Conservation (phyloP, 2,888 invertebrate species). For the Tortrix viridana region DNA sequence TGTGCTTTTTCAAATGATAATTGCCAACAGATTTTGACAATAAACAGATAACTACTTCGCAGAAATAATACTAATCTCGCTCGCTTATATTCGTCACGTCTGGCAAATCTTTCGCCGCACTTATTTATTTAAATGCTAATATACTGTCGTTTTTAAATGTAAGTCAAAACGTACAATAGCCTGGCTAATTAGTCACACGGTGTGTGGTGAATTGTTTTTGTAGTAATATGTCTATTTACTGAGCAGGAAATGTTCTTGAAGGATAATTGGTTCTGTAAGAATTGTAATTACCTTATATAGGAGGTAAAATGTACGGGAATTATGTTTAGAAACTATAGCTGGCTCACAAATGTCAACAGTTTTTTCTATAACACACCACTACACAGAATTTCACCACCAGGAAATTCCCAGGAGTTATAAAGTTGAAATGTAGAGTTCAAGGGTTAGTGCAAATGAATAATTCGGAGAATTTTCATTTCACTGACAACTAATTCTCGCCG, state of each 20-base stretch:
- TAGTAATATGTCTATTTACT: conserved; percentile 5
- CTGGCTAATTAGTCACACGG: conserved; percentile 19
- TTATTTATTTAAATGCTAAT: conserved; percentile 36
- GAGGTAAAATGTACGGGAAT: too few relatives aligned
- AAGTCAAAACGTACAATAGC: conserved; percentile 5
- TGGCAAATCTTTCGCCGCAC: conserved; percentile 4
- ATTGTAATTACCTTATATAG: conserved; percentile 17
- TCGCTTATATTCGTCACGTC: conserved; percentile 7
- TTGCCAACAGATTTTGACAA: neutral
- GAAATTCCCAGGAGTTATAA: too few relatives aligned
- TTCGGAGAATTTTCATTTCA: too few relatives aligned
- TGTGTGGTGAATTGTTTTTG: conserved; percentile 8
- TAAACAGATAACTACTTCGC: conserved; percentile 13
- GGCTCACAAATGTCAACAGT: too few relatives aligned
- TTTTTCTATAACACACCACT: too few relatives aligned
- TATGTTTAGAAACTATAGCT: too few relatives aligned
- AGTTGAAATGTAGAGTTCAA: too few relatives aligned
- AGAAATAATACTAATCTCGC: neutral
- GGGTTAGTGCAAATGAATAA: too few relatives aligned
- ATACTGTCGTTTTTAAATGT: conserved; percentile 25
- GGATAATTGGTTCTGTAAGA: conserved; percentile 17
- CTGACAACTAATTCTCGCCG: too few relatives aligned
- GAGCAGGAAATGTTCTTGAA: conserved; percentile 28
- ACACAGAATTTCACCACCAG: too few relatives aligned
- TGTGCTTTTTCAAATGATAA: conserved; percentile 1